Evolutionary conservation across 2,113 vertebrate genomes (phyloP).

Genomic region (Onychostruthus taczanowskii): DNA sequence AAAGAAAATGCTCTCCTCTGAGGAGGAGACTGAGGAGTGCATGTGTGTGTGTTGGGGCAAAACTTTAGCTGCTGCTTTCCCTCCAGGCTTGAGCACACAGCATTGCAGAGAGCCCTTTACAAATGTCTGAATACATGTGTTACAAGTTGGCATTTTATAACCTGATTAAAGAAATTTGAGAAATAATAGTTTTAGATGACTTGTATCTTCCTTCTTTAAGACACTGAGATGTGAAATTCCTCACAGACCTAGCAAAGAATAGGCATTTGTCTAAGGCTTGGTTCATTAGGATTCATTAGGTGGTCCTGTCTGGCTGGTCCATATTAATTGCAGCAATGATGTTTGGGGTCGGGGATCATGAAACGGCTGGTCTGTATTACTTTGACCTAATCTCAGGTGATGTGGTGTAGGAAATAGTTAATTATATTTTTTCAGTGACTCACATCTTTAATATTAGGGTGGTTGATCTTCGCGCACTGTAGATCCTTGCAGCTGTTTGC

Average conservation of each 20-base stretch:
- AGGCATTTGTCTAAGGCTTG: neutral
- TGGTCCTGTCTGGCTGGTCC: neutral
- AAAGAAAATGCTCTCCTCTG: neutral
- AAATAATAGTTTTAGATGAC: neutral
- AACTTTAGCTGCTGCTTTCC: neutral
- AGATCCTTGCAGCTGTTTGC: conserved; percentile 8
- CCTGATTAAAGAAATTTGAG: neutral
- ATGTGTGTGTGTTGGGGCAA: neutral
- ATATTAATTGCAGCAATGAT: conserved; percentile 17
- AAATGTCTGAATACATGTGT: neutral
- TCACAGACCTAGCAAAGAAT: neutral
- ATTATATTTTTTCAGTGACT: neutral
- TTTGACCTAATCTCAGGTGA: conserved; percentile 38
- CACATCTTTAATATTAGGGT: neutral
- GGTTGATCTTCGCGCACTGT: neutral
- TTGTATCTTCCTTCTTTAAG: neutral
- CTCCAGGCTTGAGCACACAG: neutral
- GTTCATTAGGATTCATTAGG: neutral
- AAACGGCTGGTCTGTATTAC: neutral
- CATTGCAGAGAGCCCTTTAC: neutral
- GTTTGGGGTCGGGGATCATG: neutral
- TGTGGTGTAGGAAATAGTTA: conserved; percentile 42
- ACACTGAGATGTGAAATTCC: neutral
- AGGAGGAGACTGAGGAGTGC: neutral
- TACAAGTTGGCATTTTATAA: neutral